phyloP scores from a whole-genome alignment of 2,888 invertebrate species.

The Sinelater perroti region DNA sequence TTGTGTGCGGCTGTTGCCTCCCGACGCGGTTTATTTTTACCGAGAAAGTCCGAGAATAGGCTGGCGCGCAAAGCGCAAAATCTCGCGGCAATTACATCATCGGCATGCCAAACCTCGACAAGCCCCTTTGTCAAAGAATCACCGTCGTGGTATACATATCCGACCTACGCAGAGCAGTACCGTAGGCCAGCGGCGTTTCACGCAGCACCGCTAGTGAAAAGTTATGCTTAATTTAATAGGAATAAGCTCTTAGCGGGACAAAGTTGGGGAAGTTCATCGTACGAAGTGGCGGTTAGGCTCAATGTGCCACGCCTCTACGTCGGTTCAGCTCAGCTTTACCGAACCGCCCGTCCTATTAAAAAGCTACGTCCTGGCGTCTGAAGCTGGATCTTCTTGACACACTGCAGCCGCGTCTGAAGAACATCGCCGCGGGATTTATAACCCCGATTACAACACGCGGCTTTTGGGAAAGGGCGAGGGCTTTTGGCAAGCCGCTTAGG shows the following conservation, averaged over 20 bases:
- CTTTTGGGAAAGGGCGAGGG: too few relatives aligned
- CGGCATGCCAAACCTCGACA: conserved; percentile 6
- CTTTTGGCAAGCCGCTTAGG: too few relatives aligned
- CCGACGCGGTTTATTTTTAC: conserved; percentile 4
- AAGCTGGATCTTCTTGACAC: conserved; percentile 26
- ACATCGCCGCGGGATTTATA: conserved; percentile 23
- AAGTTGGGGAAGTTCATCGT: conserved; percentile 49
- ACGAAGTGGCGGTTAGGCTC: conserved; percentile 49
- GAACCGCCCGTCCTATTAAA: conserved; percentile 30
- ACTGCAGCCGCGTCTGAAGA: conserved; percentile 17
- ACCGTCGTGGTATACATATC: conserved; percentile 16
- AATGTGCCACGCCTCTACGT: conserved; percentile 44
- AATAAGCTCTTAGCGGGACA: conserved; percentile 42
- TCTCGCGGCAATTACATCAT: conserved; percentile 17
- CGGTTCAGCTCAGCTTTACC: conserved; percentile 27
- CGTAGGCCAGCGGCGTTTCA: conserved; percentile 33
- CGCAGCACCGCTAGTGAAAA: conserved; percentile 35
- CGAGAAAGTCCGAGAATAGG: not conserved
- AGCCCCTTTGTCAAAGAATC: conserved; percentile 18
- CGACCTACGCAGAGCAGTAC: conserved; percentile 28
- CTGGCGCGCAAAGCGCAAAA: conserved; percentile 5
- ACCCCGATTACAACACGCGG: conserved; percentile 7
- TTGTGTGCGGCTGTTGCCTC: conserved; percentile 1
- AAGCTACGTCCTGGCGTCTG: conserved; percentile 19
- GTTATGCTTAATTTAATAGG: conserved; percentile 40